Base-by-base conservation (phyloP, 2,113 vertebrate genomes). In the Tympanuchus pallidicinctus region DNA sequence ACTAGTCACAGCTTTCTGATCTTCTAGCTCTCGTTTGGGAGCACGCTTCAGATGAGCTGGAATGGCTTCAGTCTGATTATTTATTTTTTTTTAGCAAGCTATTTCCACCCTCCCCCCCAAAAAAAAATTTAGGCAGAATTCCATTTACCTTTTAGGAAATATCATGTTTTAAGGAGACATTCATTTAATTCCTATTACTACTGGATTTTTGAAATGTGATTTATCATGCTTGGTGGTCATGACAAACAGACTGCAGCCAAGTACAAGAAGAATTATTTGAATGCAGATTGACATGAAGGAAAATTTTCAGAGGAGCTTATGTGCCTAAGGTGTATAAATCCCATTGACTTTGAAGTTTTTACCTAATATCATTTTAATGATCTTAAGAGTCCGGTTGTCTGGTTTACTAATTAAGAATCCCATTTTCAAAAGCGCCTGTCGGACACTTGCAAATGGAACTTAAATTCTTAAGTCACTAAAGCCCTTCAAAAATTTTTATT, bases 21-120 rank as follows among this genome's bases (percentile, higher is more conserved):
- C 93, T 94, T 91, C 94, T 69, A 47, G 38, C 17, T 15, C 79
- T 87, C 81, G 24, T 80, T 93, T 84, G 74, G 89, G 92, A 96
- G 80, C 32, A 75, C 64, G 75, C 89, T 96, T 87, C 82, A 88
- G 95, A 95, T n/a, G 65, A 97, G 86, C 93, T 95, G 93, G 91
- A 97, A 93, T 79, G 38, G 79, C 82, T 94, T 90, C 82, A n/a
- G 56, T 77, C 75, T 80, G 18, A 78, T 79, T 89, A 50, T 82
- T 83, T 45, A 92, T 93, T 89, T 66, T 77, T 79, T 82, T 32
- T 4, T 63, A 63, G 36, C 24, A 27, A 38, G 24, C 24, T 40
- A 64, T 64, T 28, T 40, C 10, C 22, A 40, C 16, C 36, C 16
- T 12, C 7, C 11, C 32, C 32, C 60, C 60, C 13, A 13, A 48